Conservation (phyloP, 2,113 vertebrate genomes). For the Stegastes partitus region DNA sequence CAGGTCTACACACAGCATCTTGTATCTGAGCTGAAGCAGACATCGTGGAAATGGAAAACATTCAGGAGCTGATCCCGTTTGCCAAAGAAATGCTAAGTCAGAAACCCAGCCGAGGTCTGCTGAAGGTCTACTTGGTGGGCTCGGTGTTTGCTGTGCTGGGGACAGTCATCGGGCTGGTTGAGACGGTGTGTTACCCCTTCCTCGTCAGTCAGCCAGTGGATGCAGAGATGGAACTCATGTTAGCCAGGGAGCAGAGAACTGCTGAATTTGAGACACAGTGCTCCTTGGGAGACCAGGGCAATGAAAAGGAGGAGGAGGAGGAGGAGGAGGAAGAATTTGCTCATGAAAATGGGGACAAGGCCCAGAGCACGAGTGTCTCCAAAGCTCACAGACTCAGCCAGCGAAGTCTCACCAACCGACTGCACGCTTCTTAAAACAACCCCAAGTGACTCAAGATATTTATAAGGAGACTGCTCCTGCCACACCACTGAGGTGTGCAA, state of each 20-base stretch:
- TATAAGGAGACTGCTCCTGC: conserved; percentile 2
- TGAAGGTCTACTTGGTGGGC: conserved; percentile 91
- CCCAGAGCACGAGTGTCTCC: neutral
- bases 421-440: conserved; percentile 84
- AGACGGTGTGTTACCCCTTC: conserved; percentile 88
- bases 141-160: conserved; percentile 87
- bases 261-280: neutral
- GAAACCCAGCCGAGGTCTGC: conserved; percentile 85
- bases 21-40: conserved; percentile 1
- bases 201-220: conserved; percentile 60
- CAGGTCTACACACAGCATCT: neutral
- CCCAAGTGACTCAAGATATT: conserved; percentile 17
- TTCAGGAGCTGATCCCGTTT: conserved; percentile 90
- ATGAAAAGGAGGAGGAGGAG: conserved; percentile 16
- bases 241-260: conserved; percentile 1
- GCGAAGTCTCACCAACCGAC: conserved; percentile 80
- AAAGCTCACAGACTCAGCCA: conserved; percentile 12
- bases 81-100: conserved; percentile 88
- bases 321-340: conserved; percentile 2
- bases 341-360: conserved; percentile 14
- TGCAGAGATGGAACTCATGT: conserved; percentile 66
- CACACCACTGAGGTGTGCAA: conserved; percentile 8
- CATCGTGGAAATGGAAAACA: conserved; percentile 81
- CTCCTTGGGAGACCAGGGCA: neutral
- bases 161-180: conserved; percentile 87